Evolutionary conservation across 2,797 vertebrate species (phyloP).

Genomic region (Aplochiton taeniatus): DNA sequence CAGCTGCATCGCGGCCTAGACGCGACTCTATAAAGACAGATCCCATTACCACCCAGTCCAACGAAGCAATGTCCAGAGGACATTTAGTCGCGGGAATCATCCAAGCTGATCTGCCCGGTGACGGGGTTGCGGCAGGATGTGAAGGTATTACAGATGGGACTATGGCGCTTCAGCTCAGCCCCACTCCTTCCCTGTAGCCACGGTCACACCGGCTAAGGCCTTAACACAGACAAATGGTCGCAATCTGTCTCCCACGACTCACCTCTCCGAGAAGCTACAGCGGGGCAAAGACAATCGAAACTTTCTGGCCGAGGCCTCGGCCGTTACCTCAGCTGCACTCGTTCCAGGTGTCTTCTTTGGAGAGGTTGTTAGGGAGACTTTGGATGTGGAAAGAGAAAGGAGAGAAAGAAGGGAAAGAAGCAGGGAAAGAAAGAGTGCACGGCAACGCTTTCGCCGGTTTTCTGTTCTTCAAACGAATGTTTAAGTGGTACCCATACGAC

Average conservation of each 20-base stretch:
- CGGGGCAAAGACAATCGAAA: conserved; percentile 39
- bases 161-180: conserved; percentile 37
- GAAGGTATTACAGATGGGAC: conserved; percentile 38
- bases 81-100: too few species aligned
- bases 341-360: not conserved
- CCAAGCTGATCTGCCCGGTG: too few species aligned
- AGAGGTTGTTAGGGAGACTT: not conserved
- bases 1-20: too few species aligned
- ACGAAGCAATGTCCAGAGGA: conserved; percentile 28
- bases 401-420: not conserved
- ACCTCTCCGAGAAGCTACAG: conserved; percentile 37
- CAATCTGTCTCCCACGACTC: conserved; percentile 50
- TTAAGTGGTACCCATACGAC: not conserved
- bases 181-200: conserved; percentile 43
- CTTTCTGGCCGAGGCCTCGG: conserved; percentile 30
- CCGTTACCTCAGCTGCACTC: conserved; percentile 11
- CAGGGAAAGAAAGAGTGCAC: not conserved
- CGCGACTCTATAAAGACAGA: too few species aligned
- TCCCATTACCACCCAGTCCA: conserved; percentile 7
- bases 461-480: not conserved
- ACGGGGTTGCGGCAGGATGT: too few species aligned
- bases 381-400: not conserved
- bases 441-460: not conserved
- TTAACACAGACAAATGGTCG: conserved; percentile 66
- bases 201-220: conserved; percentile 43